phyloP scores from a whole-genome alignment of 1,140 invertebrate species.

The Dolichoris vasculosae region DNA sequence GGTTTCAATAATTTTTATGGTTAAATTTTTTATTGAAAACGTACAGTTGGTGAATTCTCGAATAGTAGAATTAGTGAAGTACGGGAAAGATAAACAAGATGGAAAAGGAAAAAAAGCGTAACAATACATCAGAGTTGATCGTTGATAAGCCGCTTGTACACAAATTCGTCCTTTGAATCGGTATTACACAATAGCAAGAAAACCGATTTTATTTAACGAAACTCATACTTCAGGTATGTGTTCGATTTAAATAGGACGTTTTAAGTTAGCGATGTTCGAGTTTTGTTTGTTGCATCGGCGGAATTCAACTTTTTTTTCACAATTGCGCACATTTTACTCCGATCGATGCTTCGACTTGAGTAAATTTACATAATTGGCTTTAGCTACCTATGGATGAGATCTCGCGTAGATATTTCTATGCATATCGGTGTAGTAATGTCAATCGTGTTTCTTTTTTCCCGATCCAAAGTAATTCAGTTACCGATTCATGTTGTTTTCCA shows the following conservation, averaged over 20 bases:
- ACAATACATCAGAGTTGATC: not conserved
- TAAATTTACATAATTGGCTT: constrained; percentile 10
- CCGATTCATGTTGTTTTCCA: no score
- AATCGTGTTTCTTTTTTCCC: not conserved
- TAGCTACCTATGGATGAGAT: constrained; percentile 7
- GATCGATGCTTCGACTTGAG: not conserved
- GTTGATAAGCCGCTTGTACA: not conserved
- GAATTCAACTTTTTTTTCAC: not conserved
- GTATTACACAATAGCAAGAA: not conserved
- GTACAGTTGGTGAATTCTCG: no score
- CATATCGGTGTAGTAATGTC: not conserved
- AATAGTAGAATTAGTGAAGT: no score
- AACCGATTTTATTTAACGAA: not conserved
- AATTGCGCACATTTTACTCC: not conserved
- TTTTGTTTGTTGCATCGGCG: not conserved
- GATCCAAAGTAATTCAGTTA: no score
- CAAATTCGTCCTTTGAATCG: not conserved
- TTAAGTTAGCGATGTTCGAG: not conserved
- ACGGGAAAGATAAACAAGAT: no score
- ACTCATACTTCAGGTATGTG: not conserved
- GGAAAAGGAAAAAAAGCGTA: not conserved
- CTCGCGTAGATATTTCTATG: not conserved
- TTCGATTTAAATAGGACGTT: not conserved
- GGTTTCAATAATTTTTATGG: no score
- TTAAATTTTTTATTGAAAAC: no score